These are phyloP conservation scores for Acanthornis magna DNA, from an alignment of 2,797 vertebrate genomes.

Conservation along the genomic window DNA sequence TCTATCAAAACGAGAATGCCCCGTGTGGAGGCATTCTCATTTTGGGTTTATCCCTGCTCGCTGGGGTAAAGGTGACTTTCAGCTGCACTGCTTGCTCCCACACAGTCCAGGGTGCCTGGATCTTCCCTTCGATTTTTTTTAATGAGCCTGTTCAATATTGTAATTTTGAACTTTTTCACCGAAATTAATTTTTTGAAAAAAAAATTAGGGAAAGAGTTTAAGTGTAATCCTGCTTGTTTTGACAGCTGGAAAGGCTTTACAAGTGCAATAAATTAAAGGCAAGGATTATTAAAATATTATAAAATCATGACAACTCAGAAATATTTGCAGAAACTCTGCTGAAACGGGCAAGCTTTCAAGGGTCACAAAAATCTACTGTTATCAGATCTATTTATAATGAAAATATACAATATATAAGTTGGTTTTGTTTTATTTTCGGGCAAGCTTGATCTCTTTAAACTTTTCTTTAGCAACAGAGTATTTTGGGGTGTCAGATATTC, in stretches of 20 bases:
- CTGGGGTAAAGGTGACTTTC: not conserved
- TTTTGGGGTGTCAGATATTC: not conserved
- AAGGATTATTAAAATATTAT: not conserved
- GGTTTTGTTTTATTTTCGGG: not conserved
- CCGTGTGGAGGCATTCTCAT: not conserved
- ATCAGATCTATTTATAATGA: not conserved
- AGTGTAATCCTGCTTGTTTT: not conserved
- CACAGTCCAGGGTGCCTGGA: not conserved
- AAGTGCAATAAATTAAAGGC: not conserved
- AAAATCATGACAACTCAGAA: not conserved
- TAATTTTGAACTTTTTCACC: not conserved
- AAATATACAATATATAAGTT: not conserved
- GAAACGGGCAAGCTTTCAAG: not conserved
- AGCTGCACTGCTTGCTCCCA: not conserved
- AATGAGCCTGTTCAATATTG: not conserved
- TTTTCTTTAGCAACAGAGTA: not conserved
- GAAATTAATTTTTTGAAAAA: not conserved
- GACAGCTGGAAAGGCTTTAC: not conserved
- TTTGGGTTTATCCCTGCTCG: accelerated
- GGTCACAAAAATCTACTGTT: not conserved
- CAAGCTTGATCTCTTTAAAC: not conserved
- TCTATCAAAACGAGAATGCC: not conserved
- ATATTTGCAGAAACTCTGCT: not conserved
- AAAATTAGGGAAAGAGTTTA: not conserved
- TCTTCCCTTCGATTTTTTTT: not conserved